Percentiles rank a stretch among this genome's conserved stretches.
These are phyloP conservation scores for Eupeodes corollae DNA, from an alignment of 1,140 invertebrate species.

Conservation along the genomic window DNA sequence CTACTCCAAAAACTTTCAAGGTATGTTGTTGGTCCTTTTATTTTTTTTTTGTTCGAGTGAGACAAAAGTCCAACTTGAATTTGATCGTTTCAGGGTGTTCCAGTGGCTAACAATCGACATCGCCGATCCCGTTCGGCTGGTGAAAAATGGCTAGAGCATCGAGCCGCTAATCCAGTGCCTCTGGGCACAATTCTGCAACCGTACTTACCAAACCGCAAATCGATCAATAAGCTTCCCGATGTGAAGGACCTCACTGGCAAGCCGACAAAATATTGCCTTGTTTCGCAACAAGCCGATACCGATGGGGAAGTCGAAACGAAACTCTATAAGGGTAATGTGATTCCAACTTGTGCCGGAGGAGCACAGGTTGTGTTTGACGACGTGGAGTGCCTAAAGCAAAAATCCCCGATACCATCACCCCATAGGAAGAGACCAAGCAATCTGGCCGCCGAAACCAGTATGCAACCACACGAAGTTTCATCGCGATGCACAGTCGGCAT, in stretches of 20 bases:
- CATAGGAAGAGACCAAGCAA: slow-evolving; percentile 28
- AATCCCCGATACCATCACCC: slow-evolving; percentile 51
- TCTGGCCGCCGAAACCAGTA: slow-evolving; percentile 14
- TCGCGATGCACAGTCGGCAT: slow-evolving; percentile 33
- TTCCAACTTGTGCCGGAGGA: slow-evolving; percentile 85
- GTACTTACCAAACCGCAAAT: slow-evolving; percentile 66
- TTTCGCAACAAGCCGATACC: slow-evolving; percentile 81
- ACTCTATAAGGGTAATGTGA: slow-evolving; percentile 85
- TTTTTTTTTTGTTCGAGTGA: not conserved
- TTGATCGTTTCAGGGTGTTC: slow-evolving; percentile 34
- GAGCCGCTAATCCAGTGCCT: slow-evolving; percentile 57
- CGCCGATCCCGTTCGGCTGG: slow-evolving; percentile 66
- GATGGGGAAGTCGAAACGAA: slow-evolving; percentile 88
- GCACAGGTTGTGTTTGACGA: slow-evolving; percentile 93
- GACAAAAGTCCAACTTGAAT: not conserved
- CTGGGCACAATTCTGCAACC: slow-evolving; percentile 83
- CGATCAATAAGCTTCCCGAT: slow-evolving; percentile 64
- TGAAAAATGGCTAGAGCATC: slow-evolving; percentile 84
- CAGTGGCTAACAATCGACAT: slow-evolving; percentile 61
- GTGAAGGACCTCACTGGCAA: slow-evolving; percentile 62
- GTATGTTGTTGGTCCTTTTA: slow-evolving; percentile 9
- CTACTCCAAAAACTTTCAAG: slow-evolving; percentile 20
- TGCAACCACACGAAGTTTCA: slow-evolving; percentile 21
- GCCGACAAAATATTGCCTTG: slow-evolving; percentile 79
- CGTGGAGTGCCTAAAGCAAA: slow-evolving; percentile 81